Evolutionary conservation across 2,797 vertebrate species (phyloP), one percentile per base, ranked within the genome.

Genomic region (Micropoecilia bifurca): DNA sequence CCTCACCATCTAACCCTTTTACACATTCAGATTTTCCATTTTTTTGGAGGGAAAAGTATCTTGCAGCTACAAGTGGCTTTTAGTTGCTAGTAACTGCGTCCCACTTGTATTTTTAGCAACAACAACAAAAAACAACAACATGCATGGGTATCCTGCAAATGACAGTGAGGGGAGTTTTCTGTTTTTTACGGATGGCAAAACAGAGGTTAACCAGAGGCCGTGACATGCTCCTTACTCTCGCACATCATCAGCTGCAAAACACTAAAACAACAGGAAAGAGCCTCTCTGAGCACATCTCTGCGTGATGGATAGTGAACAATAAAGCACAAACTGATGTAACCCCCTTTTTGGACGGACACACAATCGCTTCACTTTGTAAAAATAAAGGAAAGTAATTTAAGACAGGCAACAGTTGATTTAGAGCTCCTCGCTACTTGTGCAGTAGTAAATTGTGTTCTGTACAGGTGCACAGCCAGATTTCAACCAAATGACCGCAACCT

Each of bases 321-420:
- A 93, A 94, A 93, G 87, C 72, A 78, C 6, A 46, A 78, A 75
- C 89, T 91, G 92, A 95, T 83, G 86, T 93, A 93, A 94, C 88
- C 81, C 39, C 16, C 80, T 77, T 92, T 91, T 91, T 95, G 91
- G 93, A 94, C 73, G 69, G 41, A 0, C 72, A 75, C 71, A 85
- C 74, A 79, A 80, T 78, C 53, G 73, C 75, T 83, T 86, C 76
- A 84, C 71, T 68, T 14, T 80, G 73, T 89, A 81, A 90, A 87
- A 90, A 91, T 87, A 91, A 88, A 85, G 82, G 47, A 84, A 86
- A 84, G 80, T 85, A 81, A 88, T 85, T 90, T 85, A 68, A 90
- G 92, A 93, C 91, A 90, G 92, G 85, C 85, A 90, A 88, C 92
- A 94, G 92, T 93, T 95, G 95, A 96, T 96, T 95, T 95, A 95